Percentiles rank a stretch among this genome's conserved stretches.
phyloP scores from a whole-genome alignment of 2,888 invertebrate species.

The Agonum fuliginosum region DNA sequence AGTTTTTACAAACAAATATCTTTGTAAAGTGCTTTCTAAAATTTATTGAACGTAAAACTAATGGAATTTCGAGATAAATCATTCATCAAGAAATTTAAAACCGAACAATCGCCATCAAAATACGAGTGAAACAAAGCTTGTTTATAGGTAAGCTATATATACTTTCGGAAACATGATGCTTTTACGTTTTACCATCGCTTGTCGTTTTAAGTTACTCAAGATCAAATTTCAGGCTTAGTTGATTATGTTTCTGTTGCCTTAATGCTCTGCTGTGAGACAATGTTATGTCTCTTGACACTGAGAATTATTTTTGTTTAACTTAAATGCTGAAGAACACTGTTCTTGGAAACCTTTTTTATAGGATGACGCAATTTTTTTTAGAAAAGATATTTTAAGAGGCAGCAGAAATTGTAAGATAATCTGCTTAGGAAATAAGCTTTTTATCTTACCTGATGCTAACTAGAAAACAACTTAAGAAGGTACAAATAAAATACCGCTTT shows the following conservation, averaged over 20 bases:
- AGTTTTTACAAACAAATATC: neutral
- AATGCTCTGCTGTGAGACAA: neutral
- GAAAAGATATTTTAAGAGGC: no score
- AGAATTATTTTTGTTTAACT: neutral
- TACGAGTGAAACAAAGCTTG: neutral
- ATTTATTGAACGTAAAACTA: neutral
- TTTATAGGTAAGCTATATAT: neutral
- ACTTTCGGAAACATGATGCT: neutral
- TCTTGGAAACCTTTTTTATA: no score
- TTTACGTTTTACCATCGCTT: neutral
- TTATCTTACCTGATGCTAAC: no score
- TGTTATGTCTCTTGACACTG: neutral
- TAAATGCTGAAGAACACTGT: neutral
- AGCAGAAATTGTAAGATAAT: no score
- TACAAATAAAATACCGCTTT: no score
- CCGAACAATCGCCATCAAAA: neutral
- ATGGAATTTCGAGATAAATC: constrained; percentile 3
- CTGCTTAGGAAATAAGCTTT: no score
- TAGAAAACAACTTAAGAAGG: no score
- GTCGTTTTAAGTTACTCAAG: neutral
- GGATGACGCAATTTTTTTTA: no score
- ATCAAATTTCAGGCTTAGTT: neutral
- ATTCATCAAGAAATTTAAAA: neutral
- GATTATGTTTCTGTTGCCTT: neutral
- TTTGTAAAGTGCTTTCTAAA: neutral